Evolutionary conservation across 2,888 invertebrate genomes (phyloP).

Genomic region (Amblyjoppa proteus): DNA sequence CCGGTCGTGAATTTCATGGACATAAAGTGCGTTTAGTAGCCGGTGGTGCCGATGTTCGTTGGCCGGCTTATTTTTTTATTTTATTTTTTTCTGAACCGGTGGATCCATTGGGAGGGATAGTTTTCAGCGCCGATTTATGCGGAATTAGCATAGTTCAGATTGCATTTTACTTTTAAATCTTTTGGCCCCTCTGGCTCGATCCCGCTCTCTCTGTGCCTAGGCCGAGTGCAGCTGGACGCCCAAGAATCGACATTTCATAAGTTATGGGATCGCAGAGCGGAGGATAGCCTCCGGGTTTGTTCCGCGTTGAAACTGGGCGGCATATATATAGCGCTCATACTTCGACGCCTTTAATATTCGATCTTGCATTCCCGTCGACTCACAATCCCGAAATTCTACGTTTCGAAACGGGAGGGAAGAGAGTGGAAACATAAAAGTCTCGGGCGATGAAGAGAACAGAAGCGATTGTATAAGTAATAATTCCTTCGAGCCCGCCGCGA

Average conservation of each 20-base stretch:
- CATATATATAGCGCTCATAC: slow-evolving; percentile 33
- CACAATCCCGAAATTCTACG: slow-evolving; percentile 47
- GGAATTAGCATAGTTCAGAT: slow-evolving; percentile 77
- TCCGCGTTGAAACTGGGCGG: not conserved
- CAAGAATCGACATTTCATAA: slow-evolving; percentile 68
- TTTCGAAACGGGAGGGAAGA: slow-evolving; percentile 19
- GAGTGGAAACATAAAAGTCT: slow-evolving; percentile 53
- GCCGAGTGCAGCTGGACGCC: slow-evolving; percentile 51
- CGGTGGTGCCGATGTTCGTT: not conserved
- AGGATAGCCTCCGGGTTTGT: slow-evolving; percentile 1
- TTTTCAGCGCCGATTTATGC: slow-evolving; percentile 75
- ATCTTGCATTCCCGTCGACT: slow-evolving; percentile 44
- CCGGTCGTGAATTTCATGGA: not conserved
- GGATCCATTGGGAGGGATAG: slow-evolving; percentile 60
- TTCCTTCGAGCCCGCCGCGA: slow-evolving; percentile 39
- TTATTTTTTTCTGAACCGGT: slow-evolving; percentile 11
- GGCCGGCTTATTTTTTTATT: not conserved
- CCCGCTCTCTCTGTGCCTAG: slow-evolving; percentile 26
- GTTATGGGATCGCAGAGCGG: slow-evolving; percentile 54
- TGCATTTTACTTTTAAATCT: slow-evolving; percentile 80
- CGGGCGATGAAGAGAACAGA: slow-evolving; percentile 31
- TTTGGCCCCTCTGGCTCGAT: slow-evolving; percentile 11
- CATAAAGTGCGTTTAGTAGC: not conserved
- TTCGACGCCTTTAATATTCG: slow-evolving; percentile 63
- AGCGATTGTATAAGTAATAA: slow-evolving; percentile 50